Conservation (phyloP, 1,140 invertebrate species). For the Pantala flavescens region DNA sequence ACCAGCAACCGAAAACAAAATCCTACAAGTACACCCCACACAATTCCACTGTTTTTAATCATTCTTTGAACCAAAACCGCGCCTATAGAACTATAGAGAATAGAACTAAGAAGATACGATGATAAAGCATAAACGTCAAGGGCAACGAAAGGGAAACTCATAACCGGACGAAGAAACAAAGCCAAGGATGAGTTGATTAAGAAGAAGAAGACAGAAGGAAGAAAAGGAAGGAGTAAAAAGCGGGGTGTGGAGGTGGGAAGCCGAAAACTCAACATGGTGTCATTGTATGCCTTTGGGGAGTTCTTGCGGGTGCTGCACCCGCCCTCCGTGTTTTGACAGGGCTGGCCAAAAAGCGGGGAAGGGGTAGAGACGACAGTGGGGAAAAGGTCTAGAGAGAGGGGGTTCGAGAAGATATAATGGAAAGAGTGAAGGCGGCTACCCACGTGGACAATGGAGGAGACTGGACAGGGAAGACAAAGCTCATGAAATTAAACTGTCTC, state of each 20-base stretch:
- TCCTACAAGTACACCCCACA: too few species aligned
- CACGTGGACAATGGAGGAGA: conserved; percentile 2
- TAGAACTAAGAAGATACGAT: too few species aligned
- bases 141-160: too few species aligned
- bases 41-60: too few species aligned
- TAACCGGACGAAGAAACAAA: too few species aligned
- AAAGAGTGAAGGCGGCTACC: neutral
- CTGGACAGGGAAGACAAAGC: conserved; percentile 1
- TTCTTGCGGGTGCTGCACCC: neutral
- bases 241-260: neutral
- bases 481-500: conserved; percentile 10
- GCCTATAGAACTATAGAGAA: too few species aligned
- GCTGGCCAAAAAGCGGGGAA: neutral
- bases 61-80: too few species aligned
- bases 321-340: neutral
- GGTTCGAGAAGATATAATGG: neutral
- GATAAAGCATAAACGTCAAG: too few species aligned
- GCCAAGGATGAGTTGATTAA: neutral
- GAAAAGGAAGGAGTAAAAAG: neutral
- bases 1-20: too few species aligned
- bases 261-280: conserved; percentile 8
- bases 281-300: neutral
- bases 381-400: neutral
- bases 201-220: neutral
- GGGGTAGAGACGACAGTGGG: neutral